Conservation (phyloP, 2,113 vertebrate genomes). For the Peromyscus leucopus region DNA sequence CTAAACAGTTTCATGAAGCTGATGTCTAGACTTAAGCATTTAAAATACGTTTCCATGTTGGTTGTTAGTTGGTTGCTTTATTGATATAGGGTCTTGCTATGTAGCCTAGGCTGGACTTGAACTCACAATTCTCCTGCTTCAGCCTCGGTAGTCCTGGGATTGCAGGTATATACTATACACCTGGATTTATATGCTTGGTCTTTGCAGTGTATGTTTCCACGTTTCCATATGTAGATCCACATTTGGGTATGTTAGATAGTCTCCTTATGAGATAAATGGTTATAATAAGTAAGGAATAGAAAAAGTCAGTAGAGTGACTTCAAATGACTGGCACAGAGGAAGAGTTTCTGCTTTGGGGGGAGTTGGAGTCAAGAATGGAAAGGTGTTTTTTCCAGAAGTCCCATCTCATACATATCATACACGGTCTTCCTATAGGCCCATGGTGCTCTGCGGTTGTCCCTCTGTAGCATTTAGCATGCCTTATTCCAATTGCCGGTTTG, state of each 20-base stretch:
- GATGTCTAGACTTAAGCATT: neutral
- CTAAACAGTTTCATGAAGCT: neutral
- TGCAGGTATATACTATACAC: neutral
- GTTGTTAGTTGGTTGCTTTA: neutral
- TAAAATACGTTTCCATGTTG: neutral
- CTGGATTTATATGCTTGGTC: neutral
- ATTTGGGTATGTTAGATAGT: neutral
- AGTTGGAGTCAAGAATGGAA: neutral
- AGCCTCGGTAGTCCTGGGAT: neutral
- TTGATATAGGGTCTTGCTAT: neutral
- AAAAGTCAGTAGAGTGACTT: neutral
- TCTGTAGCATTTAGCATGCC: neutral
- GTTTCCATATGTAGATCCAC: neutral
- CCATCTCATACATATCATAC: neutral
- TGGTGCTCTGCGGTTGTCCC: neutral
- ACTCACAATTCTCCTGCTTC: neutral
- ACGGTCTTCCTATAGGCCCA: rapidly evolving
- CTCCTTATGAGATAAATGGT: neutral
- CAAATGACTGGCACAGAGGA: neutral
- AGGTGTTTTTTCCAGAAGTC: neutral
- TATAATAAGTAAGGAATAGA: neutral
- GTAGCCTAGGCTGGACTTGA: neutral
- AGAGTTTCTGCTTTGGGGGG: neutral
- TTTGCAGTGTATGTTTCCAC: neutral
- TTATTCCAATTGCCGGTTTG: neutral